Evolutionary conservation across 2,888 invertebrate genomes (phyloP).

Genomic region (Drosophila paramelanica): DNA sequence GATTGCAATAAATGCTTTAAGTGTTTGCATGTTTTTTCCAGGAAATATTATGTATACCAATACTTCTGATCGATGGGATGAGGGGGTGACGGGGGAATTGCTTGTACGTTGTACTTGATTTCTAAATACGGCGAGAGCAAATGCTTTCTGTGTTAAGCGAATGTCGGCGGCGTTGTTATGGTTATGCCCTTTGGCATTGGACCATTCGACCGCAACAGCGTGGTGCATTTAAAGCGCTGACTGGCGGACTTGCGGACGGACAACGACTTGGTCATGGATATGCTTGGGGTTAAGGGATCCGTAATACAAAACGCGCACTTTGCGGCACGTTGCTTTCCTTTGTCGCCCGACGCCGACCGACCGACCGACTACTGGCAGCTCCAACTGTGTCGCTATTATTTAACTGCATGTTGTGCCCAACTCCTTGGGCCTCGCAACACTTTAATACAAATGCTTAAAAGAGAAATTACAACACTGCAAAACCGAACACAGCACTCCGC

Average conservation of each 20-base stretch:
- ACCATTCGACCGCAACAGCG: constrained; percentile 73
- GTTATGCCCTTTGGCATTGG: constrained; percentile 72
- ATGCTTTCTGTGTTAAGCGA: constrained; percentile 33
- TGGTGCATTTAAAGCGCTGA: constrained; percentile 72
- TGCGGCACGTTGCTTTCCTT: constrained; percentile 59
- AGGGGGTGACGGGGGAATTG: neutral
- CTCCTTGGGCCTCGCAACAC: constrained; percentile 52
- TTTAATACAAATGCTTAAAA: constrained; percentile 62
- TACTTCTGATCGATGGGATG: too few species aligned
- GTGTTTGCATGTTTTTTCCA: neutral
- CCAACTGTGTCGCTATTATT: constrained; percentile 76
- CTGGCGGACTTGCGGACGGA: constrained; percentile 34
- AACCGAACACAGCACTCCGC: constrained; percentile 20
- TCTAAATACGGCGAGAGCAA: constrained; percentile 33
- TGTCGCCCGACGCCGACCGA: constrained; percentile 53
- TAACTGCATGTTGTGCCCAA: constrained; percentile 68
- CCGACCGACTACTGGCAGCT: constrained; percentile 41
- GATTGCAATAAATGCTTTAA: neutral
- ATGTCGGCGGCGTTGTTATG: constrained; percentile 68
- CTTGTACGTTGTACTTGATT: constrained; percentile 31
- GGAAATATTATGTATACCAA: neutral
- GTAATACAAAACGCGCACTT: constrained; percentile 78
- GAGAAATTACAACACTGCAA: constrained; percentile 53
- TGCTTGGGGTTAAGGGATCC: neutral
- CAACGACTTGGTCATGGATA: constrained; percentile 25